Conservation (phyloP, 2,888 invertebrate species). For the Drosophila kanekoi region DNA sequence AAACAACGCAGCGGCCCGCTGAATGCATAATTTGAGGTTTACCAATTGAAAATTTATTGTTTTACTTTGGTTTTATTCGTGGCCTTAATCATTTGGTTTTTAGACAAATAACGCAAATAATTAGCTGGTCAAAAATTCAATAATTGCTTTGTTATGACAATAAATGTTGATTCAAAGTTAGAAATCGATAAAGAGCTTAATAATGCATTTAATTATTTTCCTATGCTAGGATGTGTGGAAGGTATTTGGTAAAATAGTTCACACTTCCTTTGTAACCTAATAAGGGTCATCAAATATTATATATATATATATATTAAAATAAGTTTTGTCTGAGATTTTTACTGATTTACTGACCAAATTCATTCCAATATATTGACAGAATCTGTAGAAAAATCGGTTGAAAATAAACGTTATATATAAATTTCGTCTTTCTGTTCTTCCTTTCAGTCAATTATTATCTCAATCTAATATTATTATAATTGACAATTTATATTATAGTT, state of each 20-base stretch:
- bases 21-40: slow-evolving; percentile 14
- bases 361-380: too few species aligned
- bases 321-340: too few species aligned
- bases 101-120: slow-evolving; percentile 2
- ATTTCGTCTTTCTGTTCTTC: too few species aligned
- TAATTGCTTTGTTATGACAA: neutral
- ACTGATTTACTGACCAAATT: too few species aligned
- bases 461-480: neutral
- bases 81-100: neutral
- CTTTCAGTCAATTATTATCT: neutral
- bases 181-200: neutral
- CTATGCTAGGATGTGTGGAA: too few species aligned
- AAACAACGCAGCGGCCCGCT: neutral
- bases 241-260: too few species aligned
- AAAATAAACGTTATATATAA: too few species aligned
- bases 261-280: too few species aligned
- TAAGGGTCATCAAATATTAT: too few species aligned
- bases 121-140: slow-evolving; percentile 1
- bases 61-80: slow-evolving; percentile 2
- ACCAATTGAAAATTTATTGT: slow-evolving; percentile 9
- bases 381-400: too few species aligned
- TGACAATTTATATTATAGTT: neutral
- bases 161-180: too few species aligned
- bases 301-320: too few species aligned
- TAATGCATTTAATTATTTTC: neutral